Evolutionary conservation across 2,113 vertebrate species (phyloP).

Genomic region (Haemorhous mexicanus): DNA sequence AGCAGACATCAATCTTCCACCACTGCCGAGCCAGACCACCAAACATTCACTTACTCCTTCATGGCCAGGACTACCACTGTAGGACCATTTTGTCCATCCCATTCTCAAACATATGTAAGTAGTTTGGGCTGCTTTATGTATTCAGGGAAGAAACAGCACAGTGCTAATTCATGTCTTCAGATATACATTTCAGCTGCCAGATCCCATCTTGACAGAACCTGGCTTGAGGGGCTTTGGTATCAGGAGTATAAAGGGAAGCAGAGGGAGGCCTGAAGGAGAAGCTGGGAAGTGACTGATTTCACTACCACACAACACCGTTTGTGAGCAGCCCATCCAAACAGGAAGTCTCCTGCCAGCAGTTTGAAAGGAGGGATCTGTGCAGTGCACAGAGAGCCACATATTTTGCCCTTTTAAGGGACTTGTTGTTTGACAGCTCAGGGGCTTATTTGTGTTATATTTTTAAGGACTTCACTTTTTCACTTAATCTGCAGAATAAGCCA

Average conservation of each 20-base stretch:
- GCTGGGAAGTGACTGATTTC: constrained; percentile 2
- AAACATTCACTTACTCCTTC: neutral
- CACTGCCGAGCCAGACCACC: neutral
- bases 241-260: neutral
- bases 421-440: constrained; percentile 42
- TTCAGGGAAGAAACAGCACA: neutral
- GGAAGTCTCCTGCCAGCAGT: constrained; percentile 55
- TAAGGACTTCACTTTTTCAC: constrained; percentile 46
- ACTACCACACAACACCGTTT: constrained; percentile 18
- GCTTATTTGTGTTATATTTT: constrained; percentile 45
- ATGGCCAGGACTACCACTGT: neutral
- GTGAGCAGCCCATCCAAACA: constrained; percentile 33
- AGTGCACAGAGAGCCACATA: neutral
- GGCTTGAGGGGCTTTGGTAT: neutral
- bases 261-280: neutral
- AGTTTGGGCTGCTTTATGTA: neutral
- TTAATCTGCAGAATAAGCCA: constrained; percentile 47
- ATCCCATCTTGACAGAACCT: neutral
- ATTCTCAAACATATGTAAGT: neutral
- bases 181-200: neutral
- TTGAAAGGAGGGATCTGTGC: constrained; percentile 54
- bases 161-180: neutral
- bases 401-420: constrained; percentile 68
- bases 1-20: neutral
- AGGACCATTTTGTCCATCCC: neutral